These are phyloP conservation scores for Trichonephila clavipes DNA, from an alignment of 1,140 invertebrate genomes.

Conservation along the genomic window DNA sequence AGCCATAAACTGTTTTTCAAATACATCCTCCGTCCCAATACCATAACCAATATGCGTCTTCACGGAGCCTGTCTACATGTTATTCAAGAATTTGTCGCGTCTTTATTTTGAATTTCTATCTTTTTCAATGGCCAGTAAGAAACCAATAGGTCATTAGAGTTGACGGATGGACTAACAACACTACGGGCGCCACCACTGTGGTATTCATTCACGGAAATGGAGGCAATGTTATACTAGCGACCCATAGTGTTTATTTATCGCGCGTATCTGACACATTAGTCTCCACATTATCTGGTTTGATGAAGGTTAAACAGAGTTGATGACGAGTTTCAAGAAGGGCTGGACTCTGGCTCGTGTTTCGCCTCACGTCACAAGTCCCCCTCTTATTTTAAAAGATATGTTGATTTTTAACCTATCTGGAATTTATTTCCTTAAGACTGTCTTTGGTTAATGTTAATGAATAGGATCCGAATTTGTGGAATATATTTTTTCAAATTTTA, in stretches of 20 bases:
- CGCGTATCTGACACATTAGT: constrained; percentile 12
- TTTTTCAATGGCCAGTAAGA: constrained; percentile 23
- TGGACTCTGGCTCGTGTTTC: constrained; percentile 1
- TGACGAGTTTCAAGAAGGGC: not conserved
- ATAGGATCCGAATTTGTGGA: no score
- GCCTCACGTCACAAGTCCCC: not conserved
- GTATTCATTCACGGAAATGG: constrained; percentile 45
- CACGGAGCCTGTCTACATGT: not conserved
- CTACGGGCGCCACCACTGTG: constrained; percentile 13
- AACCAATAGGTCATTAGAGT: constrained; percentile 47
- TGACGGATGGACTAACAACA: constrained; percentile 40
- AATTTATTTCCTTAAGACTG: no score
- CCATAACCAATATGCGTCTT: constrained; percentile 31
- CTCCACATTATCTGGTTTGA: constrained; percentile 39
- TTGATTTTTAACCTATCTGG: no score
- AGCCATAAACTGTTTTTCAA: constrained; percentile 4
- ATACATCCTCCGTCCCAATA: constrained; percentile 30
- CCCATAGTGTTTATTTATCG: not conserved
- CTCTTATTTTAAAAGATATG: not conserved
- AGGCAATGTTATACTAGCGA: constrained; percentile 8
- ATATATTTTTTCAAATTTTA: no score
- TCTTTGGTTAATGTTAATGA: no score
- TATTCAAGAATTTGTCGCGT: constrained; percentile 9
- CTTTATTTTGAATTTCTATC: constrained; percentile 35
- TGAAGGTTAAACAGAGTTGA: constrained; percentile 38